A percentile compares a stretch with the other conserved stretches of the same genome.
Evolutionary conservation across 2,113 vertebrate genomes (phyloP).

Genomic region (Plecotus auritus): DNA sequence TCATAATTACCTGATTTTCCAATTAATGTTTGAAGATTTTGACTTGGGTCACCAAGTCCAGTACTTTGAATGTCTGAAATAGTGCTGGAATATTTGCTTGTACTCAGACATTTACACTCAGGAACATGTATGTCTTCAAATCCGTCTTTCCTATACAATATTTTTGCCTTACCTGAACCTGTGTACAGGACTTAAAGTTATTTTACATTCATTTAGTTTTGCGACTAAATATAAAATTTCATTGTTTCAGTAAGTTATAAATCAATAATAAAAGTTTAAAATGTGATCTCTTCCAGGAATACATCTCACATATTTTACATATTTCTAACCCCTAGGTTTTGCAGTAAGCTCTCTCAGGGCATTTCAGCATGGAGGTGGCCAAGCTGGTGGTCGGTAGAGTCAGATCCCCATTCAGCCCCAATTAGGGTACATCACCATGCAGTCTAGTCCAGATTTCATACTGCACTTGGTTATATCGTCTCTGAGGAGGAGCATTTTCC

Average conservation of each 20-base stretch:
- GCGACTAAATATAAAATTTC: neutral
- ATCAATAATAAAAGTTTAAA: neutral
- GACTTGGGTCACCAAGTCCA: neutral
- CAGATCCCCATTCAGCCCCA: neutral
- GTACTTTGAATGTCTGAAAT: neutral
- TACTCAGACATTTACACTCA: neutral
- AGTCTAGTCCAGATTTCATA: neutral
- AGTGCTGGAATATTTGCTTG: neutral
- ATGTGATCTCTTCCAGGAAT: neutral
- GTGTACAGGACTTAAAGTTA: neutral
- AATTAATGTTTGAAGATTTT: neutral
- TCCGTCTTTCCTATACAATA: neutral
- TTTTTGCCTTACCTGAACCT: neutral
- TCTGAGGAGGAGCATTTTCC: neutral
- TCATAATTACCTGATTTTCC: neutral
- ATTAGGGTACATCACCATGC: neutral
- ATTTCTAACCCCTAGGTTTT: neutral
- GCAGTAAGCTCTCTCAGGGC: neutral
- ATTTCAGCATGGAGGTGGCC: neutral
- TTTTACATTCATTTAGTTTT: neutral
- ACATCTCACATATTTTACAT: neutral
- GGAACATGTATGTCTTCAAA: neutral
- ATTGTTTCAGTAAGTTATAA: neutral
- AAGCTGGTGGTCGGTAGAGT: neutral
- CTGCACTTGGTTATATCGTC: neutral